A percentile compares a stretch with the other conserved stretches of the same genome.
These are phyloP conservation scores for Muraenolepis orangiensis DNA, from an alignment of 2,797 vertebrate genomes.

Conservation along the genomic window DNA sequence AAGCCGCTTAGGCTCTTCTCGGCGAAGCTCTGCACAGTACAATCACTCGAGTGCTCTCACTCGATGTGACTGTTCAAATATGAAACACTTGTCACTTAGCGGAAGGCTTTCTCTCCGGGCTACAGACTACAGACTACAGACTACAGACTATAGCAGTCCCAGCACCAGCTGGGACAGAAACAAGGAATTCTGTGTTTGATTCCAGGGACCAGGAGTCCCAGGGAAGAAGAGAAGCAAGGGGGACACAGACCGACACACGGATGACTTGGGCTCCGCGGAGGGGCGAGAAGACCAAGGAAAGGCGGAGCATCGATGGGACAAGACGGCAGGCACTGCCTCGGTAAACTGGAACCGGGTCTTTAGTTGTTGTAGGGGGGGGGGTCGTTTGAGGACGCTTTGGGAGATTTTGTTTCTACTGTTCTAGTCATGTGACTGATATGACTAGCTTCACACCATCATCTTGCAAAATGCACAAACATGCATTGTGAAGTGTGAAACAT, in stretches of 20 bases:
- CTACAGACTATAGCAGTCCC: not conserved
- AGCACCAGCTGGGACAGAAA: too few relatives aligned
- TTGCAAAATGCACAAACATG: not conserved
- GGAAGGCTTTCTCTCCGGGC: conserved; percentile 13
- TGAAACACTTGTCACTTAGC: conserved; percentile 37
- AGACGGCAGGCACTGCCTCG: not conserved
- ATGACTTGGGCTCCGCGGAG: not conserved
- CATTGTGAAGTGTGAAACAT: not conserved
- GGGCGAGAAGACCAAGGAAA: not conserved
- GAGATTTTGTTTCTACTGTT: too few relatives aligned
- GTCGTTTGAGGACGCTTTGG: too few relatives aligned
- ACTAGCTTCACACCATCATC: not conserved
- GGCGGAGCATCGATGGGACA: not conserved
- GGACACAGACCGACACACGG: not conserved
- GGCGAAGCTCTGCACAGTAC: conserved; percentile 27
- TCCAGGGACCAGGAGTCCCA: not conserved
- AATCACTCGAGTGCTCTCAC: conserved; percentile 40
- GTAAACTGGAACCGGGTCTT: too few relatives aligned
- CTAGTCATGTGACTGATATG: not conserved
- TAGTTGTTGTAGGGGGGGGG: not conserved
- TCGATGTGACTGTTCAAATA: conserved; percentile 39
- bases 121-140: not conserved
- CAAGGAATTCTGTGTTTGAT: not conserved
- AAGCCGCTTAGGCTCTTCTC: conserved; percentile 19
- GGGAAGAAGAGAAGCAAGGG: not conserved